A percentile compares a stretch with the other conserved stretches of the same genome.
Conservation (phyloP, 2,888 invertebrate species). For the Caenorhabditis imperialis region DNA sequence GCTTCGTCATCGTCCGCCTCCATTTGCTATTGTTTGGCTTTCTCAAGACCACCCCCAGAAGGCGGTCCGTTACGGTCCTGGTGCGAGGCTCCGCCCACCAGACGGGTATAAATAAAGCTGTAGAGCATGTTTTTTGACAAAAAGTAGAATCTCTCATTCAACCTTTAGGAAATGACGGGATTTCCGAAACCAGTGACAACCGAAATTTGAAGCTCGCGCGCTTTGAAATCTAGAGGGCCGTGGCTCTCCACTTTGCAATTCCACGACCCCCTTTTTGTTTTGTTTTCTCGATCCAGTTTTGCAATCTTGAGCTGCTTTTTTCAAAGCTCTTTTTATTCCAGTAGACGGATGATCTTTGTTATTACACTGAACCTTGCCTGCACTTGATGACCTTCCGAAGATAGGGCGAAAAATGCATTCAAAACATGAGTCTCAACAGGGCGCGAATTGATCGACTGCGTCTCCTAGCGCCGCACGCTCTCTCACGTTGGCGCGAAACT, state of each 20-base stretch:
- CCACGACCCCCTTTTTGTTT: slow-evolving; percentile 17
- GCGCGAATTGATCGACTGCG: slow-evolving; percentile 24
- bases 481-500: slow-evolving; percentile 31
- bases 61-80: not conserved
- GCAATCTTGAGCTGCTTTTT: too few relatives aligned
- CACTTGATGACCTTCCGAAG: too few relatives aligned
- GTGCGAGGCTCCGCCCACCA: not conserved
- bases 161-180: too few relatives aligned
- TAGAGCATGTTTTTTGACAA: too few relatives aligned
- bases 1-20: not conserved
- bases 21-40: not conserved
- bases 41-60: too few relatives aligned
- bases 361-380: too few relatives aligned
- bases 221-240: slow-evolving; percentile 10
- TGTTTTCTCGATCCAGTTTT: too few relatives aligned
- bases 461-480: slow-evolving; percentile 11
- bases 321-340: too few relatives aligned
- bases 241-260: slow-evolving; percentile 4
- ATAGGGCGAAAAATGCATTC: not conserved
- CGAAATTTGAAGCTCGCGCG: slow-evolving; percentile 15
- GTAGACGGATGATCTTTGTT: too few relatives aligned
- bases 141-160: too few relatives aligned
- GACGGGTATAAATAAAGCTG: too few relatives aligned
- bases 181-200: too few relatives aligned
- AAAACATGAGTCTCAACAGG: slow-evolving; percentile 3